Evolutionary conservation across 2,797 vertebrate species (phyloP).

Genomic region (Neosilurus hyrtlii): DNA sequence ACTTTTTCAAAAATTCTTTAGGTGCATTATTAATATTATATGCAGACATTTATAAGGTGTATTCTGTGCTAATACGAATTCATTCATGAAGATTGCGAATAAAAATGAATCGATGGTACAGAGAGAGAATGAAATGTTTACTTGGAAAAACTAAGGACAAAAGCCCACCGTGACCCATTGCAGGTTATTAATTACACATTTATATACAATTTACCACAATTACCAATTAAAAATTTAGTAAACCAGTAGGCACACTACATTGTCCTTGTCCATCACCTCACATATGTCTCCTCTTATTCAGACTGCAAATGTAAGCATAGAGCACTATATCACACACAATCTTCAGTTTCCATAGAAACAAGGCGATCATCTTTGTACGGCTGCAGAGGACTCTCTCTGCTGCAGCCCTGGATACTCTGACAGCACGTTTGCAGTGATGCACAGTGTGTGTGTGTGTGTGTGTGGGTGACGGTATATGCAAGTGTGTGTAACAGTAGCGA

Average conservation of each 20-base stretch:
- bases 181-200: neutral
- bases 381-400: constrained; percentile 53
- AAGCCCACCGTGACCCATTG: neutral
- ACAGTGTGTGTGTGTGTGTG: neutral
- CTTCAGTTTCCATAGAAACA: constrained; percentile 73
- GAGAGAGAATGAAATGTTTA: too few relatives aligned
- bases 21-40: neutral
- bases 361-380: constrained; percentile 66
- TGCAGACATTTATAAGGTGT: neutral
- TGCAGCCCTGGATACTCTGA: constrained; percentile 50
- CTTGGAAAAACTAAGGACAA: neutral
- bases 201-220: neutral
- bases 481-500: constrained; percentile 6
- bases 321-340: constrained; percentile 59
- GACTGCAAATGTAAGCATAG: constrained; percentile 51
- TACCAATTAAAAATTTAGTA: neutral
- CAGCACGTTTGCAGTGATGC: constrained; percentile 32
- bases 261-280: constrained; percentile 7
- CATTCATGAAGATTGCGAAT: neutral
- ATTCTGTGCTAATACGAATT: neutral
- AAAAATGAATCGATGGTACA: too few relatives aligned
- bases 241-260: neutral
- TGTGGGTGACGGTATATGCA: neutral
- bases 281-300: constrained; percentile 1
- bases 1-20: neutral